phyloP scores from a whole-genome alignment of 1,140 invertebrate genomes.

The Bicyclus anynana region DNA sequence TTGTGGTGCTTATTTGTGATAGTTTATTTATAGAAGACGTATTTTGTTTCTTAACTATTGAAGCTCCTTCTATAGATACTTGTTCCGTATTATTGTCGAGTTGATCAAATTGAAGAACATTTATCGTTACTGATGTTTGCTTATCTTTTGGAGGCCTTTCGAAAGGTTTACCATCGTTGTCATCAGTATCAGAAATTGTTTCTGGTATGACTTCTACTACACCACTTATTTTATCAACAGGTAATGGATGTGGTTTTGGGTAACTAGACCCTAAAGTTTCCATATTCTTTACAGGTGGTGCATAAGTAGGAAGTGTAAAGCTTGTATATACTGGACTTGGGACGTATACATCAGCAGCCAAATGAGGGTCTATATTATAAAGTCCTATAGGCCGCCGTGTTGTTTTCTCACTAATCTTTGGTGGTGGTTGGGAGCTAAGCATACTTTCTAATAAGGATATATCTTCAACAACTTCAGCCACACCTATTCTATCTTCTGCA shows the following conservation, averaged over 20 bases:
- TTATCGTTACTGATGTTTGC: slow-evolving; percentile 63
- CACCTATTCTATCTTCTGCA: slow-evolving; percentile 69
- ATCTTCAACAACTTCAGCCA: slow-evolving; percentile 73
- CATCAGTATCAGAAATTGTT: slow-evolving; percentile 30
- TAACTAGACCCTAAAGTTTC: slow-evolving; percentile 76
- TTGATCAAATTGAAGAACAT: slow-evolving; percentile 55
- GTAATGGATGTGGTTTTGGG: slow-evolving; percentile 80
- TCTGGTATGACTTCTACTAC: slow-evolving; percentile 53
- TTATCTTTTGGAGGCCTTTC: slow-evolving; percentile 71
- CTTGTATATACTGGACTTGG: slow-evolving; percentile 81
- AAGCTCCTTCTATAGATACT: slow-evolving; percentile 63
- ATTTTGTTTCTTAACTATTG: slow-evolving; percentile 63
- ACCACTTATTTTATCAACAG: slow-evolving; percentile 81
- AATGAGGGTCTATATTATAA: slow-evolving; percentile 56
- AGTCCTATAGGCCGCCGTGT: slow-evolving; percentile 41
- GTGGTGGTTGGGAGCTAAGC: slow-evolving; percentile 49
- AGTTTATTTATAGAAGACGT: slow-evolving; percentile 16
- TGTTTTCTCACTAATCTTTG: slow-evolving; percentile 49
- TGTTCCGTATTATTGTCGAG: slow-evolving; percentile 58
- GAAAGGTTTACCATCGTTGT: slow-evolving; percentile 66
- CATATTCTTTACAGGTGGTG: slow-evolving; percentile 69
- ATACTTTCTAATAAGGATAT: slow-evolving; percentile 66
- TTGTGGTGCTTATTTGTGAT: slow-evolving; percentile 24
- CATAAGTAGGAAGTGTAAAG: slow-evolving; percentile 80
- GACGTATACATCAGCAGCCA: slow-evolving; percentile 61